These are phyloP conservation scores for Drosophila sucinea DNA, from an alignment of 1,140 invertebrate genomes.

Conservation along the genomic window DNA sequence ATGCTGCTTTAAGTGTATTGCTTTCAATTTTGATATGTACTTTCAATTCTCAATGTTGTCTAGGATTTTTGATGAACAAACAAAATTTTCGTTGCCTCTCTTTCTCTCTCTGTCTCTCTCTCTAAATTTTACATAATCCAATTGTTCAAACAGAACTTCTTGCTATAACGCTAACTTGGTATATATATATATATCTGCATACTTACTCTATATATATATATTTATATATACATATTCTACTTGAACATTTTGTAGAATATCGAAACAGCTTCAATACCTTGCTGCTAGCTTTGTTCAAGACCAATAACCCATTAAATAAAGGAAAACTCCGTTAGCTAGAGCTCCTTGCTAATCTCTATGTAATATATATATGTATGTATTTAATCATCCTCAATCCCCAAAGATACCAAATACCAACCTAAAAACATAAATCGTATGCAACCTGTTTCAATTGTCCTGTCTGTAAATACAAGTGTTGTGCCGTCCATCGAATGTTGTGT, in stretches of 20 bases:
- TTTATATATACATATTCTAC: constrained; percentile 30
- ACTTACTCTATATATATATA: background rate
- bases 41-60: constrained; percentile 37
- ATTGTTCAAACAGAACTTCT: constrained; percentile 1
- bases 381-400: background rate
- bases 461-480: constrained; percentile 65
- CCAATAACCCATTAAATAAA: constrained; percentile 38
- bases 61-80: constrained; percentile 20
- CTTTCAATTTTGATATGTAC: constrained; percentile 52
- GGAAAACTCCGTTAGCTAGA: constrained; percentile 41
- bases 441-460: constrained; percentile 32
- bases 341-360: constrained; percentile 56
- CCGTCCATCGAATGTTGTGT: constrained; percentile 44
- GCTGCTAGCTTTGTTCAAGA: background rate
- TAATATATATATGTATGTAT: constrained; percentile 49
- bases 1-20: constrained; percentile 63
- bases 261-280: constrained; percentile 21
- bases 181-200: background rate
- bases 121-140: background rate
- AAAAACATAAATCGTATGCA: background rate
- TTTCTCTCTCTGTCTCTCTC: constrained; percentile 29
- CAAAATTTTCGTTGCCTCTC: constrained; percentile 18
- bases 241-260: constrained; percentile 1
- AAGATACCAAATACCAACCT: background rate
- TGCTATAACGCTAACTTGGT: constrained; percentile 6